These are phyloP conservation scores for Fistularia tabacaria DNA, from an alignment of 2,797 vertebrate species.

Conservation along the genomic window DNA sequence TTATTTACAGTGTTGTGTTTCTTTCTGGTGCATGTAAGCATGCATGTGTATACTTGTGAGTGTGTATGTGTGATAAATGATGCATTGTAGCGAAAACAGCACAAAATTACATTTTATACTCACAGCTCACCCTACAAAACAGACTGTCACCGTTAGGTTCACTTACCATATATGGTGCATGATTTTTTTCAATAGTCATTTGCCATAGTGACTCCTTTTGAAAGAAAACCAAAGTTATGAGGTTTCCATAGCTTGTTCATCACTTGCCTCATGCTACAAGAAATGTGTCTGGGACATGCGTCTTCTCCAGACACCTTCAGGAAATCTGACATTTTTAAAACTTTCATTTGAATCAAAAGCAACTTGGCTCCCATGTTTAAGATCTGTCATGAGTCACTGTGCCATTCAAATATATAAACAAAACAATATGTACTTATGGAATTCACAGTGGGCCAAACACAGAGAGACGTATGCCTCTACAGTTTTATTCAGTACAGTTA, in stretches of 20 bases:
- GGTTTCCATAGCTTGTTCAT: slow-evolving; percentile 30
- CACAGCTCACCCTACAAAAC: slow-evolving; percentile 33
- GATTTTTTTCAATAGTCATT: slow-evolving; percentile 55
- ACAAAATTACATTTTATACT: slow-evolving; percentile 59
- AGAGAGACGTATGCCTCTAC: no score
- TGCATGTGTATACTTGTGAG: slow-evolving; percentile 57
- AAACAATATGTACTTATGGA: no score
- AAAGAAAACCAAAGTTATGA: slow-evolving; percentile 65
- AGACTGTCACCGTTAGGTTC: slow-evolving; percentile 36
- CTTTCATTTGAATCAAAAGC: no score
- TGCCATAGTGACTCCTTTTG: slow-evolving; percentile 55
- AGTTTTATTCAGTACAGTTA: no score
- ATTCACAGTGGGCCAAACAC: no score
- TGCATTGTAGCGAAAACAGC: slow-evolving; percentile 63
- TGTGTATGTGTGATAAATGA: slow-evolving; percentile 60
- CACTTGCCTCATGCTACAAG: slow-evolving; percentile 28
- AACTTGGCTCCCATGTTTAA: no score
- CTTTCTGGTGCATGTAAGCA: slow-evolving; percentile 47
- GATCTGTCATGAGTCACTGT: no score
- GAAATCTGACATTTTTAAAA: slow-evolving; percentile 2
- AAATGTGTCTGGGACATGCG: slow-evolving; percentile 8
- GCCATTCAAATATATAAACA: no score
- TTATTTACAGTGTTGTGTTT: slow-evolving; percentile 57
- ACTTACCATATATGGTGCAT: slow-evolving; percentile 50
- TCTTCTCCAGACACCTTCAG: neutral